Conservation (phyloP, 2,888 invertebrate species). For the Cylindroiulus punctatus region DNA sequence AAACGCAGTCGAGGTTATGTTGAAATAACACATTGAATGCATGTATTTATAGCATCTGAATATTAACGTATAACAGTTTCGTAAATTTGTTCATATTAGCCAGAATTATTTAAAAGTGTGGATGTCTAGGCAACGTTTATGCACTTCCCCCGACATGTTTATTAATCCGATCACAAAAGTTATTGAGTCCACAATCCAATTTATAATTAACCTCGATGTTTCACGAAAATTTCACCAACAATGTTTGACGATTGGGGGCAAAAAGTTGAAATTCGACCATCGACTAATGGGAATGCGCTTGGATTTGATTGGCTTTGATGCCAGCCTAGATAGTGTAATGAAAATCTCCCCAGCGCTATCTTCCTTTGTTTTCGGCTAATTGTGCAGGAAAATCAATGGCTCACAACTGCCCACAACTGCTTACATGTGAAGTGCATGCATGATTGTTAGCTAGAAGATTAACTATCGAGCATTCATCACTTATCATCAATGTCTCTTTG, state of each 20-base stretch:
- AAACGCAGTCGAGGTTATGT: too few relatives aligned
- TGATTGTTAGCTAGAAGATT: background rate
- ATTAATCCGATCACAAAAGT: background rate
- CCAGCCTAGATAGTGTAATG: constrained; percentile 10
- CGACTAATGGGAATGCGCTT: background rate
- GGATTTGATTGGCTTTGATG: background rate
- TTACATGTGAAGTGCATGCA: constrained; percentile 20
- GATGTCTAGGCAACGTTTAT: too few relatives aligned
- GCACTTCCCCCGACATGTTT: too few relatives aligned
- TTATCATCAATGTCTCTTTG: constrained; percentile 19
- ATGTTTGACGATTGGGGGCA: background rate
- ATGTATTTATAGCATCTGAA: too few relatives aligned
- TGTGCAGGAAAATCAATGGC: constrained; percentile 9
- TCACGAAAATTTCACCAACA: background rate
- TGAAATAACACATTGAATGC: too few relatives aligned
- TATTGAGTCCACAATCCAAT: background rate
- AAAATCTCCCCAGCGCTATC: background rate
- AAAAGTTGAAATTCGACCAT: background rate
- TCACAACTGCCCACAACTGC: background rate
- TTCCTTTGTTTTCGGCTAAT: background rate
- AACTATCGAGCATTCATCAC: constrained; percentile 21
- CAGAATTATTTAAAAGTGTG: too few relatives aligned
- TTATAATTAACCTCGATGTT: background rate
- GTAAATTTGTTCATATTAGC: too few relatives aligned
- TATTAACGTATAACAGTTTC: too few relatives aligned